These are phyloP conservation scores for Sisyra terminalis DNA, from an alignment of 2,888 invertebrate genomes.

Conservation along the genomic window DNA sequence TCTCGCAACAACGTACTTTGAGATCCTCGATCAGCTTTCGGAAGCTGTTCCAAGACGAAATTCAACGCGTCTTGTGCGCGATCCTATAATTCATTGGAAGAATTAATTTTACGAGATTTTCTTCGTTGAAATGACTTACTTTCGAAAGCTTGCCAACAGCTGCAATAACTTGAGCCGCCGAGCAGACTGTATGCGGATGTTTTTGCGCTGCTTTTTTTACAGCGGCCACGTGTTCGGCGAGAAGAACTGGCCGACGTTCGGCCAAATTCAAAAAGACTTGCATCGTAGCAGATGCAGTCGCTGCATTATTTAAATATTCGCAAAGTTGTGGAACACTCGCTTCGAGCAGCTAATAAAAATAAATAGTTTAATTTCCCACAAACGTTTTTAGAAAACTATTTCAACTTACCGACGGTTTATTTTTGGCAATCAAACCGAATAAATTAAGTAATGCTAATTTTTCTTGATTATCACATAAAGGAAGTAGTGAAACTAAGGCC, in stretches of 20 bases:
- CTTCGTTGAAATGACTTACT: slow-evolving; percentile 24
- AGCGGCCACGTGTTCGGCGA: slow-evolving; percentile 52
- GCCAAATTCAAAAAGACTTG: slow-evolving; percentile 62
- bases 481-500: slow-evolving; percentile 62
- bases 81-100: slow-evolving; percentile 32
- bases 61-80: slow-evolving; percentile 66
- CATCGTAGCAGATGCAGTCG: slow-evolving; percentile 45
- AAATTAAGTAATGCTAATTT: slow-evolving; percentile 69
- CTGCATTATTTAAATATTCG: slow-evolving; percentile 48
- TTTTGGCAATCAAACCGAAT: slow-evolving; percentile 65
- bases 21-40: slow-evolving; percentile 50
- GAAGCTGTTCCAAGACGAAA: slow-evolving; percentile 61
- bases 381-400: background rate
- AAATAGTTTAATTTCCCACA: slow-evolving; percentile 5
- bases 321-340: slow-evolving; percentile 68
- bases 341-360: slow-evolving; percentile 44
- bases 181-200: slow-evolving; percentile 43
- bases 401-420: slow-evolving; percentile 52
- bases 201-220: slow-evolving; percentile 51
- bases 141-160: slow-evolving; percentile 54
- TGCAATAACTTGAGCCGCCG: slow-evolving; percentile 53
- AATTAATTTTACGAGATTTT: background rate
- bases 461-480: slow-evolving; percentile 73
- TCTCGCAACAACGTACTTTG: slow-evolving; percentile 64
- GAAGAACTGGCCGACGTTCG: slow-evolving; percentile 47